A percentile compares a stretch with the other conserved stretches of the same genome.
Conservation (phyloP, 1,140 invertebrate species). For the Ectropis grisescens region DNA sequence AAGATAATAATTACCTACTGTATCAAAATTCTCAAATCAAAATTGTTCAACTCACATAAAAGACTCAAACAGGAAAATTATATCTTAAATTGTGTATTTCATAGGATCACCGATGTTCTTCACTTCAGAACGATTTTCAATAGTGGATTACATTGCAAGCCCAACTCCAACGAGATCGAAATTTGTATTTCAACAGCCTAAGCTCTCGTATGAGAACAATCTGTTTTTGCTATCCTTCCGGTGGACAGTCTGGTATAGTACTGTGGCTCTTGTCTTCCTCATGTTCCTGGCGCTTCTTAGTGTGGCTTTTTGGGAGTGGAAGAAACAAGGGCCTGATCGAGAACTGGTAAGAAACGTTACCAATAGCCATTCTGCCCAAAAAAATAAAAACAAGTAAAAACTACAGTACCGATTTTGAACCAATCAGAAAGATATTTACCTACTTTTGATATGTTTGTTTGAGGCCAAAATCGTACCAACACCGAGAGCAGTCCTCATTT, state of each 20-base stretch:
- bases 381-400: too few relatives aligned
- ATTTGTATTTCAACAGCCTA: slow-evolving; percentile 77
- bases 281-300: slow-evolving; percentile 50
- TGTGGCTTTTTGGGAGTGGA: slow-evolving; percentile 59
- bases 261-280: slow-evolving; percentile 55
- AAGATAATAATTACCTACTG: too few relatives aligned
- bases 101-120: slow-evolving; percentile 74
- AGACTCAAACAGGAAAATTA: too few relatives aligned
- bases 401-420: too few relatives aligned
- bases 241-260: slow-evolving; percentile 72
- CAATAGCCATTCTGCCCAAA: too few relatives aligned
- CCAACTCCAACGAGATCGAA: slow-evolving; percentile 72
- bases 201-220: slow-evolving; percentile 76
- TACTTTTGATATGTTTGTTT: too few relatives aligned
- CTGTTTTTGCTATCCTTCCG: slow-evolving; percentile 75
- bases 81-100: too few relatives aligned
- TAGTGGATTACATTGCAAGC: slow-evolving; percentile 74
- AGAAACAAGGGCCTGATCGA: slow-evolving; percentile 13
- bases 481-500: too few relatives aligned
- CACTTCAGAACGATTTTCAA: slow-evolving; percentile 68
- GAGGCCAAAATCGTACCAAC: too few relatives aligned
- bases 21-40: too few relatives aligned
- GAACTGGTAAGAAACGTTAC: slow-evolving; percentile 12
- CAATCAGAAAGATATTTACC: too few relatives aligned
- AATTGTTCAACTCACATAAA: too few relatives aligned